Conservation (phyloP, 2,797 vertebrate genomes). For the Borostomias antarcticus region DNA sequence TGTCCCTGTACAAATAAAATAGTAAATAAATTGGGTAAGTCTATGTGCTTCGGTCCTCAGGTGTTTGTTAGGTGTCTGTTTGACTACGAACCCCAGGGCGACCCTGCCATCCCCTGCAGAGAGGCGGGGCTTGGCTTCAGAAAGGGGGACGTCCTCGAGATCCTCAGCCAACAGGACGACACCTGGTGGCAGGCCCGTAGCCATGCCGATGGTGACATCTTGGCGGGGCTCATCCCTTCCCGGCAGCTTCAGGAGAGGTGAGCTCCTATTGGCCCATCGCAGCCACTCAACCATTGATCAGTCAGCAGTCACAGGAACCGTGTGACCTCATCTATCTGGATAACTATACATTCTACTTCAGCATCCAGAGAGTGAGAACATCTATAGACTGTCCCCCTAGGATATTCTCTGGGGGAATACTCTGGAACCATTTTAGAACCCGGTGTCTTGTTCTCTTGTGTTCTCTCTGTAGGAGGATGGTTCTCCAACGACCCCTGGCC, state of each 20-base stretch:
- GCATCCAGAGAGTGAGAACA: no score
- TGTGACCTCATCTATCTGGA: no score
- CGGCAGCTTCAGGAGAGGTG: slow-evolving; percentile 93
- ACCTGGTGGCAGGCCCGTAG: slow-evolving; percentile 94
- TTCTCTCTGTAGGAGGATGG: slow-evolving; percentile 56
- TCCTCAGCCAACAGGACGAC: slow-evolving; percentile 89
- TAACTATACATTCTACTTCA: no score
- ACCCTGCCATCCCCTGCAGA: slow-evolving; percentile 89
- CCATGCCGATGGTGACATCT: slow-evolving; percentile 73
- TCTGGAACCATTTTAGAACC: not conserved
- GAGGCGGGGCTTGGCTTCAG: slow-evolving; percentile 87
- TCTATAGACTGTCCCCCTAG: not conserved
- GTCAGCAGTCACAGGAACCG: not conserved
- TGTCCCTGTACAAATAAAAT: no score
- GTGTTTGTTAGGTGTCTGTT: slow-evolving; percentile 89
- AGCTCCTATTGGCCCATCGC: slow-evolving; percentile 56
- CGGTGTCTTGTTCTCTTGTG: not conserved
- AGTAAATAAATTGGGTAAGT: not conserved
- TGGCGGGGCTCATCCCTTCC: slow-evolving; percentile 90
- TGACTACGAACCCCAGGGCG: slow-evolving; percentile 87
- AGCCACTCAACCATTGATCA: not conserved
- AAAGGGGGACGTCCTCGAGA: slow-evolving; percentile 89
- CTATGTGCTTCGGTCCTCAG: slow-evolving; percentile 66
- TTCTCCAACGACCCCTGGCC: slow-evolving; percentile 59
- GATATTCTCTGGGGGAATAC: not conserved